Evolutionary conservation across 2,113 vertebrate genomes (phyloP), one percentile per base, ranked within the genome.

Genomic region (Phaethornis superciliosus): DNA sequence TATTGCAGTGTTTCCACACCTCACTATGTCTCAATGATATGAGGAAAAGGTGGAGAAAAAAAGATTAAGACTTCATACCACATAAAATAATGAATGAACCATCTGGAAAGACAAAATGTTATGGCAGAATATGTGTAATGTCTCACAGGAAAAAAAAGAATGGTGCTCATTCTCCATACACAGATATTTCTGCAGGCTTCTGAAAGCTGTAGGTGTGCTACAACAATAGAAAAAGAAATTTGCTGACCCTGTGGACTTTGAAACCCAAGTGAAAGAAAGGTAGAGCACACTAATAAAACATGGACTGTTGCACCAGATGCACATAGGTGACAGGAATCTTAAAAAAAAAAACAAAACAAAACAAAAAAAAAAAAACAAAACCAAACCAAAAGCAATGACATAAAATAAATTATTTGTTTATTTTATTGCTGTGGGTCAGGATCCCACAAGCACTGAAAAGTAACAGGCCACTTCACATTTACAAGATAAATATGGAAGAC

Each of bases 321-420:
- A 78, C 60, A 83, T 15, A 75, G 47, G 49, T 88, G 52, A 83
- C 33, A 59, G 33, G 64, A 77, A 84, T 84, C 22, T 44, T 94
- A 85, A 74, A 91, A 87, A 91, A 82, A 10, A 75, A 63, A 49
- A 40, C 40, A 40, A 40, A 40, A 40, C n/a, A 40, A 40, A 12
- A 10, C 40, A 10, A 40, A 40, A 40, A 40, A 40, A 12, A 40
- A n/a, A n/a, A n/a, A n/a, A n/a, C n/a, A n/a, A n/a, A n/a, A n/a
- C n/a, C n/a, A n/a, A 10, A 10, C 40, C 40, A 40, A 40, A 40
- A 40, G 11, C 11, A 42, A 22, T 82, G 49, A 63, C 27, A 42
- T 72, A 78, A n/a, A 85, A 67, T 67, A 85, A 74, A 87, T 78
- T 51, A 65, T 59, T 83, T 94, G 37, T 89, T 91, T 64, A 54